Conservation (phyloP, 2,113 vertebrate genomes). For the Muntiacus reevesi region DNA sequence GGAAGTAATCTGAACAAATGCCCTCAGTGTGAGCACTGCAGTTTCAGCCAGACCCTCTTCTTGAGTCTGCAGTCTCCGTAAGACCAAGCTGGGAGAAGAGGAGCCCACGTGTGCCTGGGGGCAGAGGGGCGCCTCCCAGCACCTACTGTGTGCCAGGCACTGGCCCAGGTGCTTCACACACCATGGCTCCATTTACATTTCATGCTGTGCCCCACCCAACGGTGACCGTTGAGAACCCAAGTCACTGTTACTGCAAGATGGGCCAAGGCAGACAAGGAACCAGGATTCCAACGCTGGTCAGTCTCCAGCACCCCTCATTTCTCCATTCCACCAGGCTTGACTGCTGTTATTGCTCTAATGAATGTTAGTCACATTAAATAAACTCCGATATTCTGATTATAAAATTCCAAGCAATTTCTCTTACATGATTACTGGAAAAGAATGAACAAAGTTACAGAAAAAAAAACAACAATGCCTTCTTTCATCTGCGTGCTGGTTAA, state of each 20-base stretch:
- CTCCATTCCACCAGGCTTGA: slow-evolving; percentile 43
- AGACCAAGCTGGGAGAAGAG: neutral
- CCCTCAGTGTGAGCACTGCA: neutral
- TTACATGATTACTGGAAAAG: slow-evolving; percentile 60
- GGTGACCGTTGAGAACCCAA: neutral
- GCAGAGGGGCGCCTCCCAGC: neutral
- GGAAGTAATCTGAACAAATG: slow-evolving; percentile 35
- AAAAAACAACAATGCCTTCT: slow-evolving; percentile 27
- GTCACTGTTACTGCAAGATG: neutral
- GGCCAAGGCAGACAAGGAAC: slow-evolving; percentile 26
- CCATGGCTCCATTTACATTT: neutral
- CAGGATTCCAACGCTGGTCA: slow-evolving; percentile 43
- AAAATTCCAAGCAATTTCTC: slow-evolving; percentile 69
- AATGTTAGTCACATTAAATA: slow-evolving; percentile 72
- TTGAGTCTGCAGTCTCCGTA: neutral
- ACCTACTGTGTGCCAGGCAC: neutral
- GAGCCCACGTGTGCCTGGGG: neutral
- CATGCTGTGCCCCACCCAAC: neutral
- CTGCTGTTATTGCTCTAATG: slow-evolving; percentile 57
- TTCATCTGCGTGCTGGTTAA: slow-evolving; percentile 48
- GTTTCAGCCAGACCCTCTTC: neutral
- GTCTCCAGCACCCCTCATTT: slow-evolving; percentile 42
- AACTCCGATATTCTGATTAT: slow-evolving; percentile 69
- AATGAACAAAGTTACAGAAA: slow-evolving; percentile 53
- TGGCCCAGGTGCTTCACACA: neutral